phyloP scores from a whole-genome alignment of 2,888 invertebrate genomes.

The Bruchidius siliquastri region DNA sequence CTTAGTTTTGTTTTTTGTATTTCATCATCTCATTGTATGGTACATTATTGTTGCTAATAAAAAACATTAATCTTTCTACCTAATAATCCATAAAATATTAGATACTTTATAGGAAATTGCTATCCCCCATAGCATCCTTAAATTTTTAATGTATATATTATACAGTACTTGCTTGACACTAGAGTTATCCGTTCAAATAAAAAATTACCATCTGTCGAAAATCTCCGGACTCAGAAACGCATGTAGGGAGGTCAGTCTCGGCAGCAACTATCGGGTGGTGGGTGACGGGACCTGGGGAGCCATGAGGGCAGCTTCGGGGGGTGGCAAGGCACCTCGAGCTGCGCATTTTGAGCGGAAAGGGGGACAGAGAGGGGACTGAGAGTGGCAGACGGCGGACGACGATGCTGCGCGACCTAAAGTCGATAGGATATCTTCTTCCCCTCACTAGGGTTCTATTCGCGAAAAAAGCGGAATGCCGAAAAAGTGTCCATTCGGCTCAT shows the following conservation, averaged over 20 bases:
- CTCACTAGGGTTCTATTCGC: not conserved
- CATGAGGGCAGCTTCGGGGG: not conserved
- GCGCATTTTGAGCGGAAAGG: conserved; percentile 3
- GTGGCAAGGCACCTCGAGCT: not conserved
- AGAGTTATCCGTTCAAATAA: too few relatives aligned
- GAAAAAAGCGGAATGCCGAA: not conserved
- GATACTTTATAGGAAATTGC: too few relatives aligned
- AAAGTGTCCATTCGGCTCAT: too few relatives aligned
- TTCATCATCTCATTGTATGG: too few relatives aligned
- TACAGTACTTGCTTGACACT: too few relatives aligned
- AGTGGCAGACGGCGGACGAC: conserved; percentile 2
- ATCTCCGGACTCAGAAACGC: conserved; percentile 21
- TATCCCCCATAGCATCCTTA: too few relatives aligned
- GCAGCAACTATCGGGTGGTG: conserved; percentile 8
- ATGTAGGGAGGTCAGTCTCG: conserved; percentile 25
- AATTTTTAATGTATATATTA: too few relatives aligned
- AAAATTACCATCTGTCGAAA: too few relatives aligned
- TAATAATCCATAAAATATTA: too few relatives aligned
- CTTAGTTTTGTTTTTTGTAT: too few relatives aligned
- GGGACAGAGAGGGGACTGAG: conserved; percentile 3
- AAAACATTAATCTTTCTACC: too few relatives aligned
- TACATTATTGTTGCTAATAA: too few relatives aligned
- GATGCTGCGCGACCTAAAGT: conserved; percentile 1
- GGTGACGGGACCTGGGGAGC: conserved; percentile 25
- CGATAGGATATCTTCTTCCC: not conserved